Percentiles rank a stretch among this genome's conserved stretches.
phyloP scores from a whole-genome alignment of 2,888 invertebrate species.

The Meiosimyza platycephala region DNA sequence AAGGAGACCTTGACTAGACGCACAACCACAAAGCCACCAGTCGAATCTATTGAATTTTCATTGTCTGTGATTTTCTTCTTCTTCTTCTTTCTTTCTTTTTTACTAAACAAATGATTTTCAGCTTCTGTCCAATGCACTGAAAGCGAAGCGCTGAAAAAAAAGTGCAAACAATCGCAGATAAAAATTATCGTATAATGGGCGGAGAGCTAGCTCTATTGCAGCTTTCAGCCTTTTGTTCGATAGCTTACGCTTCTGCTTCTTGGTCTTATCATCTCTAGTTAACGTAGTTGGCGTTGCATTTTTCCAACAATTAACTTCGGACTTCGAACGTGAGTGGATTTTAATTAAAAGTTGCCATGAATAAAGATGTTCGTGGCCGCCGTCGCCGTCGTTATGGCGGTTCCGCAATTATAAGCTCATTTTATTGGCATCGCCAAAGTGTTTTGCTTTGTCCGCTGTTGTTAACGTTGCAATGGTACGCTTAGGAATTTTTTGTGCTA shows the following conservation, averaged over 20 bases:
- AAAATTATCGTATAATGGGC: no score
- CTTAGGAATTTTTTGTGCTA: constrained; percentile 27
- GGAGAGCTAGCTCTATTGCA: no score
- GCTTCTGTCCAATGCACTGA: no score
- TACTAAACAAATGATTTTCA: no score
- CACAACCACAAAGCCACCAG: no score
- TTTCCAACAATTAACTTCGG: constrained; percentile 22
- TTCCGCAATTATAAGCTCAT: background rate
- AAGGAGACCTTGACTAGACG: no score
- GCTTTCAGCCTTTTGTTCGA: no score
- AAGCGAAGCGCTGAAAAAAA: no score
- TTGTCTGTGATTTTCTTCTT: no score
- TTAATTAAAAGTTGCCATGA: constrained; percentile 34
- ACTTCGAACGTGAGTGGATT: constrained; percentile 38
- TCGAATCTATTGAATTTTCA: no score
- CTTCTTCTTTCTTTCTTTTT: no score
- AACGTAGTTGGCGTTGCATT: constrained; percentile 8
- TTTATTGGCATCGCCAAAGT: constrained; percentile 9
- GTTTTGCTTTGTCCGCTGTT: constrained; percentile 5
- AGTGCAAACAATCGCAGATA: no score
- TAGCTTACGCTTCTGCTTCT: constrained; percentile 12
- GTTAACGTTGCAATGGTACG: background rate
- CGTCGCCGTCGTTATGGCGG: background rate
- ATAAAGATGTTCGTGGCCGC: background rate
- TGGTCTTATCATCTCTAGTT: background rate